These are phyloP conservation scores for Agriopis leucophaearia DNA, from an alignment of 2,888 invertebrate species.

Conservation along the genomic window DNA sequence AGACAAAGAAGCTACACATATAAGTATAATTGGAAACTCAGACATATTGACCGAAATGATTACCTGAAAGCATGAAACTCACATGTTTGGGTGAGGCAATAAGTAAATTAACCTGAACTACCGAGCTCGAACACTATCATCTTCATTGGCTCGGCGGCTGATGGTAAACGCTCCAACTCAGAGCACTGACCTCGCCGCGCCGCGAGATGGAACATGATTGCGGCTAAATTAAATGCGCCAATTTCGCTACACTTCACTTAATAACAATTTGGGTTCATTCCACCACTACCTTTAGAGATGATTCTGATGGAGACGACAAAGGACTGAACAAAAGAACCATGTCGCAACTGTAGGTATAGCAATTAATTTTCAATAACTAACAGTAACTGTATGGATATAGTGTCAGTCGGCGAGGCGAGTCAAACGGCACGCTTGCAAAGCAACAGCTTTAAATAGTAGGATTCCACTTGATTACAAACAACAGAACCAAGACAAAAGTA, in stretches of 20 bases:
- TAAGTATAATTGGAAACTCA: conserved; percentile 9
- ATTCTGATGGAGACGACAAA: conserved; percentile 5
- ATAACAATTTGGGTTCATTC: conserved; percentile 20
- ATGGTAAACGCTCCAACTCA: conserved; percentile 38
- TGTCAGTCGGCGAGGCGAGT: neutral
- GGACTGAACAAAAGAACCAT: neutral
- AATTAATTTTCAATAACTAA: neutral
- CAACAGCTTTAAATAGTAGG: neutral
- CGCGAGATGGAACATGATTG: conserved; percentile 46
- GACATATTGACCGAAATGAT: conserved; percentile 13
- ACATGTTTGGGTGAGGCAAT: conserved; percentile 6
- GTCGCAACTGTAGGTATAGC: neutral
- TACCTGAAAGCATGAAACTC: conserved; percentile 15
- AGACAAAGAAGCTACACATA: conserved; percentile 17
- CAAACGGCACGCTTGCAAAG: neutral
- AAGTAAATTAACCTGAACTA: conserved; percentile 19
- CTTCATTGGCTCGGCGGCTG: conserved; percentile 32
- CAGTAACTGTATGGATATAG: neutral
- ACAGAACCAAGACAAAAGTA: conserved; percentile 15
- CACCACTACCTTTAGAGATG: neutral
- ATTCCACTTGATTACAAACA: conserved; percentile 15
- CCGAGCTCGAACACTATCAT: conserved; percentile 20
- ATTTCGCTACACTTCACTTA: conserved; percentile 33
- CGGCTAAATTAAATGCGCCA: conserved; percentile 33
- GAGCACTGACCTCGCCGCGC: conserved; percentile 50